Conservation (phyloP, 2,888 invertebrate species). For the Branchipolynoe longqiensis region DNA sequence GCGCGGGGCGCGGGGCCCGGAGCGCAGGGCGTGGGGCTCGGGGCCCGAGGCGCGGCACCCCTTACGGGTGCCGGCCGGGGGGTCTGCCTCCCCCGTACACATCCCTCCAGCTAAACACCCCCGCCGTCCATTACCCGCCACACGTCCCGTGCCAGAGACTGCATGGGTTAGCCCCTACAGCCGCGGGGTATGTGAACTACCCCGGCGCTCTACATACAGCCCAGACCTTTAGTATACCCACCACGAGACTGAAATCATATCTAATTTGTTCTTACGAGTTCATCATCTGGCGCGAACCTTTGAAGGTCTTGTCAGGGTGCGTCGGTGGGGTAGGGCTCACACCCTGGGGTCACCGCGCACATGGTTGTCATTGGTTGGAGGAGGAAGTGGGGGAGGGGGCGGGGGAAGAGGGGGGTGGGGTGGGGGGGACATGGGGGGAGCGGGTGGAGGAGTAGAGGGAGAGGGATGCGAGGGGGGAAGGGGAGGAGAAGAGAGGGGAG, state of each 20-base stretch:
- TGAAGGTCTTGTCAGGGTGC: background rate
- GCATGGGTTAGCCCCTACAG: background rate
- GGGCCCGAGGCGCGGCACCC: background rate
- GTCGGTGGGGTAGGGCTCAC: background rate
- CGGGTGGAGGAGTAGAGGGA: no score
- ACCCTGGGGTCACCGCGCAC: background rate
- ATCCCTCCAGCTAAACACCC: conserved; percentile 39
- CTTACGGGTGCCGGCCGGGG: background rate
- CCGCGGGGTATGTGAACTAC: background rate
- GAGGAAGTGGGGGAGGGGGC: no score
- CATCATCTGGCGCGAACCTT: background rate
- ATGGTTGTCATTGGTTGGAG: no score
- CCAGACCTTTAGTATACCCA: no score
- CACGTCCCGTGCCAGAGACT: conserved; percentile 7
- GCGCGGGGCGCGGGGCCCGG: background rate
- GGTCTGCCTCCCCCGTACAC: conserved; percentile 30
- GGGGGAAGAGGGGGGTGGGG: no score
- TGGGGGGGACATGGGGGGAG: no score
- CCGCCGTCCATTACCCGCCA: conserved; percentile 43
- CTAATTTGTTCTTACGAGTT: conserved; percentile 20
- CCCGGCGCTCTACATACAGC: background rate
- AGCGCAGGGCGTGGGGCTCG: background rate
- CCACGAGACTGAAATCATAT: conserved; percentile 1
- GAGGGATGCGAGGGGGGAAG: no score
- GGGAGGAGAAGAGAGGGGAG: no score